Evolutionary conservation across 1,140 invertebrate genomes (phyloP), one percentile per base, ranked within the genome.

Genomic region (Colletes gigas): DNA sequence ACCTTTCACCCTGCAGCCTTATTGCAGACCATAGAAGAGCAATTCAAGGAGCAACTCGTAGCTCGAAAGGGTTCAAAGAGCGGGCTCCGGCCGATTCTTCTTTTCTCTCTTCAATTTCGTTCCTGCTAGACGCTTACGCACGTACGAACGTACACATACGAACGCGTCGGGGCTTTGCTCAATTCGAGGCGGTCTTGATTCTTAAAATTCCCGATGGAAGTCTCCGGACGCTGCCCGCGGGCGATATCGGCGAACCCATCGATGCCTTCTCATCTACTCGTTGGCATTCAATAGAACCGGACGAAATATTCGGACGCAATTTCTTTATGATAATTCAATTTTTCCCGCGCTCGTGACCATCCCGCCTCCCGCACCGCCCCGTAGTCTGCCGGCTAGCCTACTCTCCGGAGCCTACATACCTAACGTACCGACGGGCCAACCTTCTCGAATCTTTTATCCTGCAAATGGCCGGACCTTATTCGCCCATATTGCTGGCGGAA

Each of bases 271-370:
- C 88, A 82, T 88, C 84, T 88, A 77, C 85, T 88, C 87, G 78
- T 83, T 76, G 85, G 87, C 83, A 86, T 88, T 88, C 83, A 77
- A 86, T 86, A 78, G 82, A 83, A 79, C 78, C 78, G 85, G 81
- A 82, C 84, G 81, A 83, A 89, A 89, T 89, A 88, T 86, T 88
- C 81, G 84, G 81, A 74, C 74, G 76, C 88, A 89, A 89, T 89
- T 89, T 83, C 88, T 88, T 88, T 89, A 89, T 89, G 88, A 89
- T 89, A 89, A 89, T 89, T 89, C 88, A 84, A 88, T 88, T 88
- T 88, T 84, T 87, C 80, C 78, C 60, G 65, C 41, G 82, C 54
- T 57, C 54, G 19, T 60, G 55, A 57, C 67, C 68, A 60, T 60
- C 47, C 15, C 30, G 4, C 17, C 39, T 10, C 30, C 19, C 66